These are phyloP conservation scores for Trogon melanurus DNA, from an alignment of 2,113 vertebrate species.

Conservation along the genomic window DNA sequence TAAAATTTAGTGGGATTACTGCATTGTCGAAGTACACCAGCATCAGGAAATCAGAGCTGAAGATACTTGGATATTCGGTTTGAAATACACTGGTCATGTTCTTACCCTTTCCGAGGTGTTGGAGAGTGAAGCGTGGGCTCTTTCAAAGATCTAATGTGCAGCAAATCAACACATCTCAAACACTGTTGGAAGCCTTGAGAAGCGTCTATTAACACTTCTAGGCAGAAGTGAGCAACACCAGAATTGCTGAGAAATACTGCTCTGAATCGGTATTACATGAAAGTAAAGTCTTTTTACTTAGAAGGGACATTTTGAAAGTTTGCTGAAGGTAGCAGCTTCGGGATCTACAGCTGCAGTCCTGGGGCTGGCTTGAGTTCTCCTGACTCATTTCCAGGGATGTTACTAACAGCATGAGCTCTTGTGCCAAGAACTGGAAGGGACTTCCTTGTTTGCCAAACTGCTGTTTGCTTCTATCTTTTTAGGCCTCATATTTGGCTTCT, in stretches of 20 bases:
- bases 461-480: neutral
- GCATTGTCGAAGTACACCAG: neutral
- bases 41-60: neutral
- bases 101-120: neutral
- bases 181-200: neutral
- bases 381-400: neutral
- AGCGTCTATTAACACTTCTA: neutral
- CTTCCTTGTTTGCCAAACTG: neutral
- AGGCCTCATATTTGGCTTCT: neutral
- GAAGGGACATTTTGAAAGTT: neutral
- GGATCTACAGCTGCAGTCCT: neutral
- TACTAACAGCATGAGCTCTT: neutral
- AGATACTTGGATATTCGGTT: neutral
- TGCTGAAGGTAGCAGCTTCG: neutral
- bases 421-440: neutral
- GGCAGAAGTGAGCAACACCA: neutral
- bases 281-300: neutral
- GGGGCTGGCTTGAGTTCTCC: neutral
- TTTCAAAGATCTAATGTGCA: neutral
- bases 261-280: neutral
- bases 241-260: neutral
- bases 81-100: neutral
- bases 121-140: neutral
- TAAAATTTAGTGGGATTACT: neutral
- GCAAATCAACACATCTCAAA: neutral